phyloP scores from a whole-genome alignment of 1,140 invertebrate genomes.

The Littorina saxatilis region DNA sequence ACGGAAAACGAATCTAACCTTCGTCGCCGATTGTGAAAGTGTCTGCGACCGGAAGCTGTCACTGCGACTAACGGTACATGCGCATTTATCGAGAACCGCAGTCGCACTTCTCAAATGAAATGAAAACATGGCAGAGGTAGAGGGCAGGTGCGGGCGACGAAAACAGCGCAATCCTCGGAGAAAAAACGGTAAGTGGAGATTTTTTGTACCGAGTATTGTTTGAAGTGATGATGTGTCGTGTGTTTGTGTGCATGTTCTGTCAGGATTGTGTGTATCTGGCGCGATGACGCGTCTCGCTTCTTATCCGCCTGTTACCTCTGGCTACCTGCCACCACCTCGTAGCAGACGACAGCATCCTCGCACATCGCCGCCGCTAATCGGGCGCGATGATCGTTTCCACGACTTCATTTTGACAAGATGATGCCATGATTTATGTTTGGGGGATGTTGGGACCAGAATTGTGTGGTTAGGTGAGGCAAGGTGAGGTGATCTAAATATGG shows the following conservation, averaged over 20 bases:
- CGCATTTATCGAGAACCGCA: slow-evolving; percentile 47
- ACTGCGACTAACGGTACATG: slow-evolving; percentile 52
- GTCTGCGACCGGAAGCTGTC: slow-evolving; percentile 51
- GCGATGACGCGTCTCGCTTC: slow-evolving; percentile 11
- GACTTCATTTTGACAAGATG: neutral
- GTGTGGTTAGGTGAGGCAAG: slow-evolving; percentile 37
- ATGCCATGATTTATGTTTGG: neutral
- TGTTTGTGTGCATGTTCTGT: slow-evolving; percentile 11
- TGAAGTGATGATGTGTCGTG: neutral
- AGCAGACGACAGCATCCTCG: slow-evolving; percentile 30
- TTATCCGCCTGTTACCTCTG: slow-evolving; percentile 35
- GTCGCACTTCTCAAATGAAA: slow-evolving; percentile 48
- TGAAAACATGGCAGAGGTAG: slow-evolving; percentile 57
- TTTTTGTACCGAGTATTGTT: slow-evolving; percentile 9
- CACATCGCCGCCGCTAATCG: neutral
- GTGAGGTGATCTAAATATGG: slow-evolving; percentile 41
- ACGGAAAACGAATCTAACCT: slow-evolving; percentile 37
- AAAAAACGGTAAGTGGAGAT: slow-evolving; percentile 51
- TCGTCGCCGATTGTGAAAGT: slow-evolving; percentile 11
- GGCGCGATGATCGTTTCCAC: neutral
- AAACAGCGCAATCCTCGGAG: slow-evolving; percentile 49
- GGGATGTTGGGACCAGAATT: neutral
- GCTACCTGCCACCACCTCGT: slow-evolving; percentile 40
- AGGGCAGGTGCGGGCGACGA: slow-evolving; percentile 52
- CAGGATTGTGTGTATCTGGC: slow-evolving; percentile 14